Evolutionary conservation across 2,888 invertebrate species (phyloP).

Genomic region (Erebia epiphron): DNA sequence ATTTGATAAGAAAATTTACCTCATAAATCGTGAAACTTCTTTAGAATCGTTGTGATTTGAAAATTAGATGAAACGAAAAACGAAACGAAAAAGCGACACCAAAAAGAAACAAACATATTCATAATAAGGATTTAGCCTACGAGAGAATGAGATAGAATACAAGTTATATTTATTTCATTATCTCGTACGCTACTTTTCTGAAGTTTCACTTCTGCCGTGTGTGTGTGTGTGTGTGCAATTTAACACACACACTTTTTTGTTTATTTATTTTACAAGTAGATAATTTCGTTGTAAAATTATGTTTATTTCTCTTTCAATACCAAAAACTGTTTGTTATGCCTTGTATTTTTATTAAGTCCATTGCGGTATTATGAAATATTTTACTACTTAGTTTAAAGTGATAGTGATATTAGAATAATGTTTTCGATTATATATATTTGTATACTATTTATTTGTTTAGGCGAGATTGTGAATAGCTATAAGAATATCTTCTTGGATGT

Average conservation of each 20-base stretch:
- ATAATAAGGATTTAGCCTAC: no score
- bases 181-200: no score
- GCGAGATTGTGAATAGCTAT: constrained; percentile 68
- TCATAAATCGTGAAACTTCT: no score
- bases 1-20: not conserved
- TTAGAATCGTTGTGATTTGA: no score
- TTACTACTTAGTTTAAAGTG: constrained; percentile 56
- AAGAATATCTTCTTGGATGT: constrained; percentile 74
- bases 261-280: not conserved
- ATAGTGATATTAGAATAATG: constrained; percentile 80
- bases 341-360: constrained; percentile 35
- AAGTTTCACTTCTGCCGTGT: no score
- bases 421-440: constrained; percentile 71
- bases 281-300: constrained; percentile 1
- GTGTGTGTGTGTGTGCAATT: no score
- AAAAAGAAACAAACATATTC: no score
- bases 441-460: constrained; percentile 78
- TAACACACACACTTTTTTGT: no score
- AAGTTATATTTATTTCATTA: no score
- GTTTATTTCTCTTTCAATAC: constrained; percentile 22
- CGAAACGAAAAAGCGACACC: no score
- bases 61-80: no score
- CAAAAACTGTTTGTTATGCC: constrained; percentile 37
- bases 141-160: no score
- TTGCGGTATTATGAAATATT: constrained; percentile 34